These are phyloP conservation scores for Serripes groenlandicus DNA, from an alignment of 2,888 invertebrate species.

Conservation along the genomic window DNA sequence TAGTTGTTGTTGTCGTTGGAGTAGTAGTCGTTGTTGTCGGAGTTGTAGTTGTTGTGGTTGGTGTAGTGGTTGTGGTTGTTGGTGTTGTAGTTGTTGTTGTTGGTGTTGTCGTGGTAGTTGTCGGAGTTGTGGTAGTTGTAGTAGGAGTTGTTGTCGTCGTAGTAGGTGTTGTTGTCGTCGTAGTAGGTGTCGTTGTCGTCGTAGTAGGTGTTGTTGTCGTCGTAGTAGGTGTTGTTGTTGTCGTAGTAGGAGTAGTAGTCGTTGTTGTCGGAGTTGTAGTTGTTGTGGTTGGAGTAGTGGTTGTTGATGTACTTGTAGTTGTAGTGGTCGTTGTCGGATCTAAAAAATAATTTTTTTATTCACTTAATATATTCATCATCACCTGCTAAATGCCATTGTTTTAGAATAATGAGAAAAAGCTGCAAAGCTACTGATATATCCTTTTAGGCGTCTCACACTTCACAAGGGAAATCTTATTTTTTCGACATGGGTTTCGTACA, in stretches of 20 bases:
- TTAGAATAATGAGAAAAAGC: neutral
- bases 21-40: constrained; percentile 24
- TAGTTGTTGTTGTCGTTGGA: constrained; percentile 15
- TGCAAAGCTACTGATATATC: too few species aligned
- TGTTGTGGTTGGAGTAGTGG: constrained; percentile 27
- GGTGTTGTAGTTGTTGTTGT: neutral
- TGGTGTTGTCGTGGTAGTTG: constrained; percentile 29
- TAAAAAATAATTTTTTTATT: neutral
- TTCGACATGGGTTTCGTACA: too few species aligned
- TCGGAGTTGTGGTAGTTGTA: constrained; percentile 33
- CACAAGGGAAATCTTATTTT: too few species aligned
- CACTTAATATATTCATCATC: neutral
- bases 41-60: constrained; percentile 19
- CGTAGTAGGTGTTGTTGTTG: constrained; percentile 34
- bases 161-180: constrained; percentile 33
- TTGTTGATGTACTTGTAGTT: constrained; percentile 30
- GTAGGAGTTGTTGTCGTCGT: constrained; percentile 36
- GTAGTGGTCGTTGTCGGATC: constrained; percentile 34
- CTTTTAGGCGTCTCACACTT: too few species aligned
- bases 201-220: constrained; percentile 34
- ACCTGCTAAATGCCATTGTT: neutral
- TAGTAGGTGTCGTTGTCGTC: constrained; percentile 31
- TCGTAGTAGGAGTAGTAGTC: constrained; percentile 16
- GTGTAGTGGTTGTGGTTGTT: neutral
- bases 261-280: constrained; percentile 31